Conservation (phyloP, 2,888 invertebrate genomes). For the Sinopyrophorus schimmeli region DNA sequence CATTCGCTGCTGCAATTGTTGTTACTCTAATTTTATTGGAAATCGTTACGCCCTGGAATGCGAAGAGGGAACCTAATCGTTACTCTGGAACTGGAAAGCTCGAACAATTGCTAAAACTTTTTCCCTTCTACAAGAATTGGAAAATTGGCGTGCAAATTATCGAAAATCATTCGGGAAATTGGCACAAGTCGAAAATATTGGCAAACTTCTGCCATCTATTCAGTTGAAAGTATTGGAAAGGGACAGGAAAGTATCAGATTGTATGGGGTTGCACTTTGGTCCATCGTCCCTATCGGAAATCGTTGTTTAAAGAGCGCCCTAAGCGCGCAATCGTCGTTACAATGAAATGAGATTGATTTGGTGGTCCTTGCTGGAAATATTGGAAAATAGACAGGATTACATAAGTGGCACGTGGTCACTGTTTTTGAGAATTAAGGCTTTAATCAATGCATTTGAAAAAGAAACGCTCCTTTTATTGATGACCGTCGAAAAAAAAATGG, state of each 20-base stretch:
- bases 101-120: background rate
- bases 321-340: conserved; percentile 26
- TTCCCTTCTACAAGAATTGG: too few species aligned
- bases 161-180: conserved; percentile 40
- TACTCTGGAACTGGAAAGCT: background rate
- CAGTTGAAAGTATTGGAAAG: conserved; percentile 48
- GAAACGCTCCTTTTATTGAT: too few species aligned
- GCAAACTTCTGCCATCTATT: conserved; percentile 36
- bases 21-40: conserved; percentile 1
- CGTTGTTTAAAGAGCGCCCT: conserved; percentile 44
- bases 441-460: too few species aligned
- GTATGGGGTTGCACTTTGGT: conserved; percentile 37
- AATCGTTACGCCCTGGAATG: conserved; percentile 9
- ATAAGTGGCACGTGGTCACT: conserved; percentile 33
- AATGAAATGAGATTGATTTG: conserved; percentile 31
- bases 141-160: conserved; percentile 33
- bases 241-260: conserved; percentile 42
- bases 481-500: too few species aligned
- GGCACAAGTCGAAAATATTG: conserved; percentile 33
- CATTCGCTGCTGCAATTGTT: background rate
- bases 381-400: conserved; percentile 42
- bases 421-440: conserved; percentile 19
- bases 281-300: conserved; percentile 43
- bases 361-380: conserved; percentile 35
- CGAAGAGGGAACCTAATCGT: background rate